Conservation (phyloP, 1,140 invertebrate genomes). For the Nymphalis io region DNA sequence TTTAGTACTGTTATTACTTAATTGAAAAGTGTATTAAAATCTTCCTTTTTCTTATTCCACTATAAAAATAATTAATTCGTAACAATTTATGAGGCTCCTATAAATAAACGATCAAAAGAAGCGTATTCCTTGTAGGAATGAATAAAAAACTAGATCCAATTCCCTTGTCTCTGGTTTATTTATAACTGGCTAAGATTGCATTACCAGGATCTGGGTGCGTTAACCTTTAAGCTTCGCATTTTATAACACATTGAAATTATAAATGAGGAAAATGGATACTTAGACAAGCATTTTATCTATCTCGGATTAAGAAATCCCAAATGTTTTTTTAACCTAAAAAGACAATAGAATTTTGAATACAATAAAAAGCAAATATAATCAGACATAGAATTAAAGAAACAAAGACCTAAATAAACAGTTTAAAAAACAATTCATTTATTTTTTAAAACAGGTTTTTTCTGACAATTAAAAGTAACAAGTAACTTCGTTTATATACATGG, state of each 20-base stretch:
- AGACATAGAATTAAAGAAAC: too few species aligned
- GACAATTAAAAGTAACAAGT: too few species aligned
- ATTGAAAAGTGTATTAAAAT: too few species aligned
- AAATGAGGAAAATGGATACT: background rate
- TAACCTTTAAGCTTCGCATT: slow-evolving; percentile 50
- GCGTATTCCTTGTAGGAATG: slow-evolving; percentile 3
- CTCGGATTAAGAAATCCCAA: slow-evolving; percentile 15
- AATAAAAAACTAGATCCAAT: slow-evolving; percentile 49
- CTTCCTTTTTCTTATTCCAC: too few species aligned
- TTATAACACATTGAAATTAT: slow-evolving; percentile 39
- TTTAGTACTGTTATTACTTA: too few species aligned
- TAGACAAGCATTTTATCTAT: slow-evolving; percentile 39
- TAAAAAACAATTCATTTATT: too few species aligned
- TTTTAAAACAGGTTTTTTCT: too few species aligned
- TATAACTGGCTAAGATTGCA: slow-evolving; percentile 49
- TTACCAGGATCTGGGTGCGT: slow-evolving; percentile 46
- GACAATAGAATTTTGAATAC: too few species aligned
- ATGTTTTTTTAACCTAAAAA: background rate
- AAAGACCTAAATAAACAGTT: too few species aligned
- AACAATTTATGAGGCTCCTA: slow-evolving; percentile 1
- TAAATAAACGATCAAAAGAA: background rate
- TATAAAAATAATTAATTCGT: background rate
- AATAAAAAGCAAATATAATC: too few species aligned
- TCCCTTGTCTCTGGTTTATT: slow-evolving; percentile 49
- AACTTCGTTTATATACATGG: too few species aligned